Percentiles rank a stretch among this genome's conserved stretches.
Evolutionary conservation across 2,888 invertebrate species (phyloP).

Genomic region (Lycia hirtaria): DNA sequence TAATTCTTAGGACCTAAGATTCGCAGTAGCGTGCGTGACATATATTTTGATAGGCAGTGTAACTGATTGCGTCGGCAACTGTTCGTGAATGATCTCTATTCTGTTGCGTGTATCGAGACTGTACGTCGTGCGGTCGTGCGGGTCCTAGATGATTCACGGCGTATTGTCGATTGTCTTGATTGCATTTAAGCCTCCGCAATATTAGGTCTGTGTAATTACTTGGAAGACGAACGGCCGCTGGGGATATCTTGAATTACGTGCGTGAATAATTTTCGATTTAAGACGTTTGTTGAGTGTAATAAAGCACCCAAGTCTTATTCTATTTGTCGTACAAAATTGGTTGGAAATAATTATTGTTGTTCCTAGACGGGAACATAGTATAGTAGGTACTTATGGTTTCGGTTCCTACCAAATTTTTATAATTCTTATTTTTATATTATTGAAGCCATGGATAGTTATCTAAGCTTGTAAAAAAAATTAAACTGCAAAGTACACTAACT

Average conservation of each 20-base stretch:
- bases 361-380: too few species aligned
- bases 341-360: too few species aligned
- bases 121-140: conserved; percentile 40
- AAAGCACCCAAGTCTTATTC: too few species aligned
- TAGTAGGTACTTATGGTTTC: too few species aligned
- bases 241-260: conserved; percentile 15
- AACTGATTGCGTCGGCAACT: conserved; percentile 47
- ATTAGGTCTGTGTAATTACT: conserved; percentile 27
- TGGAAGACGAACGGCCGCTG: conserved; percentile 14
- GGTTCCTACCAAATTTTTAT: too few species aligned
- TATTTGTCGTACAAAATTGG: too few species aligned
- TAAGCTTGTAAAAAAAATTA: too few species aligned
- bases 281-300: too few species aligned
- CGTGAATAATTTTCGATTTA: conserved; percentile 1
- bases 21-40: conserved; percentile 33
- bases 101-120: conserved; percentile 42
- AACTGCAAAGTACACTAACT: too few species aligned
- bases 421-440: too few species aligned
- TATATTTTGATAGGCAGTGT: conserved; percentile 38
- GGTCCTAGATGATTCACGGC: conserved; percentile 45
- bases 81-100: conserved; percentile 49
- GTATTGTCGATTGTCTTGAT: conserved; percentile 43
- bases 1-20: conserved; percentile 30
- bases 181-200: conserved; percentile 32
- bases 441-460: too few species aligned